phyloP scores from a whole-genome alignment of 2,888 invertebrate species.

The Caenorhabditis macrosperma region DNA sequence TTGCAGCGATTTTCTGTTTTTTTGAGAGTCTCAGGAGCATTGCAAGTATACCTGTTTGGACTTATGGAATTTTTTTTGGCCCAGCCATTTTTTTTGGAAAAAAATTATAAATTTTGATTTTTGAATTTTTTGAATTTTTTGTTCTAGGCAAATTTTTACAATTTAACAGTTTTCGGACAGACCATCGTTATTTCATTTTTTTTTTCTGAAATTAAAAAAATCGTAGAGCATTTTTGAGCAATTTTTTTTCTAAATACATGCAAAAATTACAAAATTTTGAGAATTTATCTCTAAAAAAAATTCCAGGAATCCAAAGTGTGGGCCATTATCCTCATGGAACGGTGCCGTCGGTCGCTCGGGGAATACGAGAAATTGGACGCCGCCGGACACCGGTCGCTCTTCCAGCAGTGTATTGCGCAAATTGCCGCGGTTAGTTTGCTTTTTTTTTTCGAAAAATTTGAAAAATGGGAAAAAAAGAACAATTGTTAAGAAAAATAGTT shows the following conservation, averaged over 20 bases:
- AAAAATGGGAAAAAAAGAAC: no score
- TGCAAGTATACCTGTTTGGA: no score
- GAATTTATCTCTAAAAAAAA: background rate
- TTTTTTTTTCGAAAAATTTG: no score
- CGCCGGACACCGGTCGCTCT: constrained; percentile 16
- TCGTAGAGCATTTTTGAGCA: background rate
- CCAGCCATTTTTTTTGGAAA: no score
- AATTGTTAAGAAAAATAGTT: no score
- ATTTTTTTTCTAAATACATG: background rate
- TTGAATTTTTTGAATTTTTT: no score
- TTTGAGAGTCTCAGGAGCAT: background rate
- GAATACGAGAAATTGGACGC: constrained; percentile 29
- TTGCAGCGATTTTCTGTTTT: background rate
- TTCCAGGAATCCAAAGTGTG: constrained; percentile 51
- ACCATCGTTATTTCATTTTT: no score
- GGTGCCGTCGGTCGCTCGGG: constrained; percentile 48
- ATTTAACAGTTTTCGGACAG: no score
- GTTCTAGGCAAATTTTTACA: no score
- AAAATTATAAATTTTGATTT: no score
- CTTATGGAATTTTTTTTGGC: no score
- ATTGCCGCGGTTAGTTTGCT: constrained; percentile 55
- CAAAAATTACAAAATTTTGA: background rate
- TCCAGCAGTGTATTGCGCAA: constrained; percentile 57
- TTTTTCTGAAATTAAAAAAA: no score
- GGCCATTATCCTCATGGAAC: constrained; percentile 42